Evolutionary conservation across 2,888 invertebrate genomes (phyloP).

Genomic region (Cybosia mesomella): DNA sequence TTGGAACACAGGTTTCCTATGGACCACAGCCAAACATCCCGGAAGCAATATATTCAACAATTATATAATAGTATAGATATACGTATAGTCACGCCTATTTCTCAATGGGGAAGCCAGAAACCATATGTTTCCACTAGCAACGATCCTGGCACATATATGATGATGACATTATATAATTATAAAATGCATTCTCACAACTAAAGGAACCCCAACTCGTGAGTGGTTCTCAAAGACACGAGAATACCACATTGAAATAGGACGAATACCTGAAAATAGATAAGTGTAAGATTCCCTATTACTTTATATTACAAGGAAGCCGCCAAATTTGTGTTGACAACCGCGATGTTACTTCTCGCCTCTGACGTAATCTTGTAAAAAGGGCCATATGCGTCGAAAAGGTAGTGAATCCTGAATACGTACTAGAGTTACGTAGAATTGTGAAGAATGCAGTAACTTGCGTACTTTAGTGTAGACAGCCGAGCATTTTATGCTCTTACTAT

Average conservation of each 20-base stretch:
- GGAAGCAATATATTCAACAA: too few relatives aligned
- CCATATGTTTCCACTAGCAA: too few relatives aligned
- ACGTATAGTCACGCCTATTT: too few relatives aligned
- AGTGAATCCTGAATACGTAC: slow-evolving; percentile 28
- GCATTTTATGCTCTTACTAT: slow-evolving; percentile 40
- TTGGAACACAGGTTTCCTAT: too few relatives aligned
- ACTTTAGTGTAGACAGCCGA: slow-evolving; percentile 38
- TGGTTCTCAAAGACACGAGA: not conserved
- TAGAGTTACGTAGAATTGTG: slow-evolving; percentile 27
- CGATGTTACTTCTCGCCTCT: slow-evolving; percentile 37
- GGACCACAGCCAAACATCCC: too few relatives aligned
- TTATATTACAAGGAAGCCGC: slow-evolving; percentile 19
- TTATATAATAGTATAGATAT: too few relatives aligned
- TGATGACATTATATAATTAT: too few relatives aligned
- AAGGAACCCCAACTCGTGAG: too few relatives aligned
- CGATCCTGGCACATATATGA: too few relatives aligned
- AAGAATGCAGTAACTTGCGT: slow-evolving; percentile 35
- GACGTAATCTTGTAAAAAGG: slow-evolving; percentile 38
- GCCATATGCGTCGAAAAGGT: slow-evolving; percentile 1
- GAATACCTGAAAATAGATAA: slow-evolving; percentile 10
- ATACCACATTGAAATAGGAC: not conserved
- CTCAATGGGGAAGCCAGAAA: too few relatives aligned
- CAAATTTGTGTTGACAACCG: slow-evolving; percentile 28
- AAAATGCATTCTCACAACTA: too few relatives aligned
- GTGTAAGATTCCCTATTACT: slow-evolving; percentile 17